Evolutionary conservation across 2,888 invertebrate genomes (phyloP), one percentile per base, ranked within the genome.

Genomic region (Acleris sparsana): DNA sequence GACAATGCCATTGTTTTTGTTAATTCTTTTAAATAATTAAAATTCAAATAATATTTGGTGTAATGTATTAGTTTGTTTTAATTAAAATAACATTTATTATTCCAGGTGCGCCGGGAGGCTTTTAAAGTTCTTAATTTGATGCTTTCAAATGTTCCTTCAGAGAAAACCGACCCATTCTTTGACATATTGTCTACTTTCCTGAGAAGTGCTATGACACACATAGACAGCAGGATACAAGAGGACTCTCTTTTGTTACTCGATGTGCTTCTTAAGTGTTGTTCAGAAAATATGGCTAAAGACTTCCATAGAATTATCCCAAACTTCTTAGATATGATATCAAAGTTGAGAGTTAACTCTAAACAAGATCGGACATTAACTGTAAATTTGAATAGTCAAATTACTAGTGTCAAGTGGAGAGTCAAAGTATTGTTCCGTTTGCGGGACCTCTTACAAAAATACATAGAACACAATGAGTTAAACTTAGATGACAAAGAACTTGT

Each of bases 181-280:
- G 94, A 95, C 69, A 93, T 96, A 6, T 87, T 98, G 68, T 94
- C 96, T 20, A 96, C 97, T 1, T 97, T 97, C 83, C 85, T 98
- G 55, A 94, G 96, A 61, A 98, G 98, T 89, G 96, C 97, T 0
- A 97, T 98, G 97, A 98, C 97, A 0, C 97, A 98, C 77, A 96
- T 98, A 67, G 94, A 96, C 80, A 94, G 93, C 13, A 92, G 94
- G 58, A 95, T 98, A 69, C 97, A 97, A 80, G 96, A 97, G 80
- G 97, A 97, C 84, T 96, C 98, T 0, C 88, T 98, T 0, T 80
- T 95, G 1, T 94, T 97, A 71, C 87, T 98, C 18, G 97, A 98
- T 79, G 92, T 95, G 51, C 90, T 98, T n/a, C 84, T 97, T 16
- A 89, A 94, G 49, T 93, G 95, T 73, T 93, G 95, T 62, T 96